Evolutionary conservation across 2,888 invertebrate genomes (phyloP).

Genomic region (Ochropacha duplaris): DNA sequence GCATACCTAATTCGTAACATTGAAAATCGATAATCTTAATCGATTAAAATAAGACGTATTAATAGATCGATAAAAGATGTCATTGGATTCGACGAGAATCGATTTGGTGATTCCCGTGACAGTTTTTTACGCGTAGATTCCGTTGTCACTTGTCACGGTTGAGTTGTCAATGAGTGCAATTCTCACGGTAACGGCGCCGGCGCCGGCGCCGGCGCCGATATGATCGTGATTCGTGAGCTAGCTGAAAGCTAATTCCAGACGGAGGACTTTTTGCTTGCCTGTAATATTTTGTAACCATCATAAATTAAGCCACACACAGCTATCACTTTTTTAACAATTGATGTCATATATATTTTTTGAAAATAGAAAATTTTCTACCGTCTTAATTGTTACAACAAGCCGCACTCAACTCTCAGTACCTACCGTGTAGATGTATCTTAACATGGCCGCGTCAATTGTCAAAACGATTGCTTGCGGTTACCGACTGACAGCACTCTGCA

Average conservation of each 20-base stretch:
- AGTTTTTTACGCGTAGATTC: constrained; percentile 56
- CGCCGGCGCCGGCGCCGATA: constrained; percentile 19
- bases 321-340: neutral
- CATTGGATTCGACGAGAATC: constrained; percentile 62
- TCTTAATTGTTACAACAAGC: constrained; percentile 11
- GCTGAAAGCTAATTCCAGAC: constrained; percentile 5
- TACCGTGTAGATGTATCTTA: constrained; percentile 24
- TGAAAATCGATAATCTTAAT: constrained; percentile 19
- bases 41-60: constrained; percentile 26
- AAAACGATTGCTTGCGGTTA: constrained; percentile 62
- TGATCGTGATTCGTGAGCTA: neutral
- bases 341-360: neutral
- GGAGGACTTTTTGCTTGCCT: constrained; percentile 6
- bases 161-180: constrained; percentile 53
- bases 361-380: neutral
- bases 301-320: neutral
- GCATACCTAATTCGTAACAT: constrained; percentile 31
- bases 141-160: constrained; percentile 63
- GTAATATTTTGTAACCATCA: neutral
- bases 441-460: constrained; percentile 25
- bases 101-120: constrained; percentile 69
- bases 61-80: constrained; percentile 40
- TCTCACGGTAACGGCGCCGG: constrained; percentile 52
- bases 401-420: constrained; percentile 27
- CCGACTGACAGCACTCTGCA: constrained; percentile 53